phyloP scores from a whole-genome alignment of 2,888 invertebrate genomes.

The Eupithecia subfuscata region DNA sequence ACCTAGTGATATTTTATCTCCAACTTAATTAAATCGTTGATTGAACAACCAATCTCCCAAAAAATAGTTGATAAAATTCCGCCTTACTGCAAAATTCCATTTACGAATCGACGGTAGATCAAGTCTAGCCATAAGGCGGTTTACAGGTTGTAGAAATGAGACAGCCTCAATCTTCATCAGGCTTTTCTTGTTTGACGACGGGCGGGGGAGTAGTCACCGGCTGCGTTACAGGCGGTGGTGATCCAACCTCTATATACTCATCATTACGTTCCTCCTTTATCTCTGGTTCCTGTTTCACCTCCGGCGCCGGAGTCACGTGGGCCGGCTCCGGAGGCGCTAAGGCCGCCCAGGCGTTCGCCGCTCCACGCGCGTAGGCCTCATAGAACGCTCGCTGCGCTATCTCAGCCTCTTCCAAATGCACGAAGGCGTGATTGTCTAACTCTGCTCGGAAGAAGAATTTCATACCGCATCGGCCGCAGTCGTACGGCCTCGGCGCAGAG shows the following conservation, averaged over 20 bases:
- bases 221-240: conserved; percentile 62
- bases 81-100: not conserved
- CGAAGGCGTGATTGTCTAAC: conserved; percentile 92
- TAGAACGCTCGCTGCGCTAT: conserved; percentile 79
- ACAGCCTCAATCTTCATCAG: conserved; percentile 61
- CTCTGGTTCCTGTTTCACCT: conserved; percentile 71
- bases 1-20: conserved; percentile 9
- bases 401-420: conserved; percentile 83
- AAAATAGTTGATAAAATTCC: not conserved
- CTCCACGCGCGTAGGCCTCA: conserved; percentile 77
- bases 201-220: conserved; percentile 53
- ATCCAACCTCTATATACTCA: conserved; percentile 80
- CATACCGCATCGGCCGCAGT: conserved; percentile 91
- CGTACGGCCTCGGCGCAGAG: conserved; percentile 91
- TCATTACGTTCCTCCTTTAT: conserved; percentile 79
- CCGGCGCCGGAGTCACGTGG: conserved; percentile 47
- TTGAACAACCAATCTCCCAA: not conserved
- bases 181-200: conserved; percentile 74
- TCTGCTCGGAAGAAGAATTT: conserved; percentile 97
- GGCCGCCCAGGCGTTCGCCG: conserved; percentile 77
- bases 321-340: conserved; percentile 66
- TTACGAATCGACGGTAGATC: not conserved
- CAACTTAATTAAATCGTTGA: not conserved
- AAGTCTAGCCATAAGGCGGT: not conserved
- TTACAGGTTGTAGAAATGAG: not conserved